These are phyloP conservation scores for Drosophila ironensis DNA, from an alignment of 1,140 invertebrate species.

Conservation along the genomic window DNA sequence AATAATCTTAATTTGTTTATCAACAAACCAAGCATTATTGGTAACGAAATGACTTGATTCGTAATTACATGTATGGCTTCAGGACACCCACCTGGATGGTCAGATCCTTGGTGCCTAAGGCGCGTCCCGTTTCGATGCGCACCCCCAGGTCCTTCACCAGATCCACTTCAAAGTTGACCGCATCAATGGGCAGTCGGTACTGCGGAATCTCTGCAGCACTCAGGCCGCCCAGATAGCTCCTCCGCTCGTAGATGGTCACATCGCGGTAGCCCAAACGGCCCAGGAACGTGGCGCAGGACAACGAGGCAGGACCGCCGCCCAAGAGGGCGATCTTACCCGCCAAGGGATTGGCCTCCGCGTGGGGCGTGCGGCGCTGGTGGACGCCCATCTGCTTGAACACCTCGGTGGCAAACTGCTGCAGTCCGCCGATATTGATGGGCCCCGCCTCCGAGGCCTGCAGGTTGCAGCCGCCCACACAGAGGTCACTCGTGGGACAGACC, in stretches of 20 bases:
- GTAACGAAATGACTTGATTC: no score
- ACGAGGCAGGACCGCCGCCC: slow-evolving; percentile 97
- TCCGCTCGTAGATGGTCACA: slow-evolving; percentile 96
- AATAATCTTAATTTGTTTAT: no score
- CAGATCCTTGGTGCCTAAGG: slow-evolving; percentile 87
- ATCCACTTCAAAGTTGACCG: slow-evolving; percentile 96
- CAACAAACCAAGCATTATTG: no score
- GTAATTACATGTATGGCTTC: no score
- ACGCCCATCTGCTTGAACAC: slow-evolving; percentile 97
- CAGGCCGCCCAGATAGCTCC: slow-evolving; percentile 92
- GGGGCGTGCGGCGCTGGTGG: slow-evolving; percentile 91
- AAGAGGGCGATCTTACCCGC: slow-evolving; percentile 93
- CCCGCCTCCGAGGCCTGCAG: slow-evolving; percentile 97
- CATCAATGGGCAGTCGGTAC: slow-evolving; percentile 95
- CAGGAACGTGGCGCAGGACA: slow-evolving; percentile 98
- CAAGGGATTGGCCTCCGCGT: slow-evolving; percentile 84
- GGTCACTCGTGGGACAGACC: slow-evolving; percentile 99
- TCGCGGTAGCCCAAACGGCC: slow-evolving; percentile 95
- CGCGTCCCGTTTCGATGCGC: slow-evolving; percentile 87
- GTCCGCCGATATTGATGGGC: slow-evolving; percentile 98
- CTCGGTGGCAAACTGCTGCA: slow-evolving; percentile 98
- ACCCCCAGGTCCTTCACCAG: slow-evolving; percentile 96
- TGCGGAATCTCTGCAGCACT: slow-evolving; percentile 98
- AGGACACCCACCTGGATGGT: slow-evolving; percentile 85
- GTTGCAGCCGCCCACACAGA: slow-evolving; percentile 99